Evolutionary conservation across 2,797 vertebrate genomes (phyloP).

Genomic region (Strix occidentalis): DNA sequence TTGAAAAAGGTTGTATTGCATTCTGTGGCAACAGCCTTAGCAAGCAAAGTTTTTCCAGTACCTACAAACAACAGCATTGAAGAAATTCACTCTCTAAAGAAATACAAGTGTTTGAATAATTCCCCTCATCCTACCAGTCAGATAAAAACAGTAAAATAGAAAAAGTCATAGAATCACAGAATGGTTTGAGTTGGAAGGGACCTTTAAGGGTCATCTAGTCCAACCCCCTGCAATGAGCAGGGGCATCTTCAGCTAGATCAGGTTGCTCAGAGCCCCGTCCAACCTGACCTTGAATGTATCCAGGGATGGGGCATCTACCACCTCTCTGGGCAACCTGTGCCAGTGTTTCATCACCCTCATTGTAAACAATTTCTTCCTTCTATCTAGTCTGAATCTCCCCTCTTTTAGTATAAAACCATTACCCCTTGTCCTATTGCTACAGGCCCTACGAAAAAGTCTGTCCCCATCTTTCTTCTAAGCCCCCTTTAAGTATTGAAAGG

Average conservation of each 20-base stretch:
- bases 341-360: too few relatives aligned
- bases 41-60: slow-evolving; percentile 95
- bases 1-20: slow-evolving; percentile 97
- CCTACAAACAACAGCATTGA: slow-evolving; percentile 71
- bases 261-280: too few relatives aligned
- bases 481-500: not conserved
- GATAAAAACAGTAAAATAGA: not conserved
- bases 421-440: not conserved
- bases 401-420: not conserved
- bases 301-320: too few relatives aligned
- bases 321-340: too few relatives aligned
- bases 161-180: not conserved
- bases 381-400: not conserved
- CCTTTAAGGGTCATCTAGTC: too few relatives aligned
- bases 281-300: too few relatives aligned
- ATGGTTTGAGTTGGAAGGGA: too few relatives aligned
- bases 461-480: not conserved
- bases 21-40: slow-evolving; percentile 96
- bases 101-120: not conserved
- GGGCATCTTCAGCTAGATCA: too few relatives aligned
- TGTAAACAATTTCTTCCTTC: too few relatives aligned
- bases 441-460: not conserved
- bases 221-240: too few relatives aligned
- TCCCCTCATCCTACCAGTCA: not conserved
- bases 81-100: not conserved